Percentiles rank a stretch among this genome's conserved stretches.
phyloP scores from a whole-genome alignment of 2,797 vertebrate species.

The Molossus alvarezi region DNA sequence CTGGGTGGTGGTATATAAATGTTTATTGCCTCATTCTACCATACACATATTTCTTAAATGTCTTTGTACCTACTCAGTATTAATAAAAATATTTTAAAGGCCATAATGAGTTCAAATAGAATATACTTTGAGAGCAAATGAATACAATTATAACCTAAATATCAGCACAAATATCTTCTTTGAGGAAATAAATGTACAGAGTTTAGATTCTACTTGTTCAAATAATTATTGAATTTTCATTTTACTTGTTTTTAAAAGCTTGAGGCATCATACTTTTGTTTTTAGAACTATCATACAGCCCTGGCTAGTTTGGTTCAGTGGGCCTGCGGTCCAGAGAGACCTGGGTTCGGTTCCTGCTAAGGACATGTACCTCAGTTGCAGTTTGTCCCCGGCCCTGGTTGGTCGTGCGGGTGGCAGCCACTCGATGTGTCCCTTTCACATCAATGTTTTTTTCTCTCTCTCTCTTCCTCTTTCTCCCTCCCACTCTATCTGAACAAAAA shows the following conservation, averaged over 20 bases:
- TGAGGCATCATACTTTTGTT: slow-evolving; percentile 5
- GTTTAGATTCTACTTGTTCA: slow-evolving; percentile 46
- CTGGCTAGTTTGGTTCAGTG: no score
- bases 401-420: no score
- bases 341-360: no score
- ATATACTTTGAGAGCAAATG: slow-evolving; percentile 1
- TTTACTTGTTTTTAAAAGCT: slow-evolving; percentile 68
- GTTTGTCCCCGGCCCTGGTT: no score
- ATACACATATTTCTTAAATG: neutral
- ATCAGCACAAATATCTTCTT: slow-evolving; percentile 5
- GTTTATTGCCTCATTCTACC: neutral
- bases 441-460: no score
- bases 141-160: slow-evolving; percentile 42
- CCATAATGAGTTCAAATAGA: slow-evolving; percentile 14
- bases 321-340: no score
- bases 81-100: slow-evolving; percentile 58
- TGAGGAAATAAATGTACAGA: slow-evolving; percentile 59
- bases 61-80: neutral
- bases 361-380: no score
- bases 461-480: no score
- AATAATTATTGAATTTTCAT: slow-evolving; percentile 51
- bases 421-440: no score
- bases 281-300: slow-evolving; percentile 6
- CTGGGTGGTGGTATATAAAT: neutral
- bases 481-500: no score